Evolutionary conservation across 2,888 invertebrate genomes (phyloP).

Genomic region (Ditula angustiorana): DNA sequence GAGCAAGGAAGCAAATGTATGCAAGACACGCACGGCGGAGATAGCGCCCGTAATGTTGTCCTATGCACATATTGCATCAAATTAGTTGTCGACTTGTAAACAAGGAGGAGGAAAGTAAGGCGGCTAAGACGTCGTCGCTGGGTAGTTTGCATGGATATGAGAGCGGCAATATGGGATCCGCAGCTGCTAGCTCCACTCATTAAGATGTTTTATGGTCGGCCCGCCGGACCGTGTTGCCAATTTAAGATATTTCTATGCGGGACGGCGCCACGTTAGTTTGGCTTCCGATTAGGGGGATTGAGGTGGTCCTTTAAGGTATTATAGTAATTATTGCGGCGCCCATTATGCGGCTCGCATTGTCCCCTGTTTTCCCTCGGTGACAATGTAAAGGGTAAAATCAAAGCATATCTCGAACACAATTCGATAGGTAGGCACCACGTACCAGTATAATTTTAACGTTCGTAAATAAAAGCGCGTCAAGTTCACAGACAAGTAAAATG

Average conservation of each 20-base stretch:
- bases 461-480: slow-evolving; percentile 25
- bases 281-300: slow-evolving; percentile 84
- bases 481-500: slow-evolving; percentile 19
- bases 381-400: slow-evolving; percentile 45
- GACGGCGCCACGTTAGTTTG: slow-evolving; percentile 82
- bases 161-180: slow-evolving; percentile 82
- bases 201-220: slow-evolving; percentile 86
- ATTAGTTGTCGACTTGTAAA: slow-evolving; percentile 86
- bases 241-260: slow-evolving; percentile 86
- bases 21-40: slow-evolving; percentile 83
- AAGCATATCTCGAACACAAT: slow-evolving; percentile 34
- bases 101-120: slow-evolving; percentile 81
- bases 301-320: slow-evolving; percentile 83
- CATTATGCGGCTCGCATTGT: slow-evolving; percentile 77
- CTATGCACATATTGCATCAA: slow-evolving; percentile 87
- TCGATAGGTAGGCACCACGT: no score
- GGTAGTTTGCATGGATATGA: slow-evolving; percentile 86
- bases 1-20: slow-evolving; percentile 79
- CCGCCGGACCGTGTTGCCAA: slow-evolving; percentile 84
- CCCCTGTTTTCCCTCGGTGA: slow-evolving; percentile 52
- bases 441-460: slow-evolving; percentile 45
- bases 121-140: slow-evolving; percentile 79
- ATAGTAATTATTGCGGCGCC: slow-evolving; percentile 80
- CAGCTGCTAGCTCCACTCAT: slow-evolving; percentile 85
- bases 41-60: slow-evolving; percentile 83